Evolutionary conservation across 2,113 vertebrate species (phyloP).

Genomic region (Fulmarus glacialis): DNA sequence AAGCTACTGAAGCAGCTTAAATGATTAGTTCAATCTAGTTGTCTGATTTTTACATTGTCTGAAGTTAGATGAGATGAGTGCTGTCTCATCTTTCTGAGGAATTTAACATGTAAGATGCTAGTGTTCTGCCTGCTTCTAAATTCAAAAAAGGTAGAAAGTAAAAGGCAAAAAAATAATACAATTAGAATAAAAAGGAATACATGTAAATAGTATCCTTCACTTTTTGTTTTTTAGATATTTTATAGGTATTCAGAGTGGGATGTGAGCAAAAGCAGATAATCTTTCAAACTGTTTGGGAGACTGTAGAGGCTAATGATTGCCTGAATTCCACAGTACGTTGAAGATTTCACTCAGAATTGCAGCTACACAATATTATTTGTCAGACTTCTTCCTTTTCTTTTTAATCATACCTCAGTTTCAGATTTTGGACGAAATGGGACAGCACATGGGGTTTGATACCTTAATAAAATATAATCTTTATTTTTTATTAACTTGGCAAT

Average conservation of each 20-base stretch:
- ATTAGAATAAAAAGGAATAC: neutral
- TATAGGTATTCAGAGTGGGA: neutral
- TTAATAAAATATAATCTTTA: neutral
- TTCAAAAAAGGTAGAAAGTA: neutral
- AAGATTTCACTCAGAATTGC: neutral
- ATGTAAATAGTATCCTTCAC: neutral
- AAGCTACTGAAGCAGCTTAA: neutral
- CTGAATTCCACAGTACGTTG: neutral
- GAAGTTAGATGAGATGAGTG: neutral
- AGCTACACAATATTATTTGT: neutral
- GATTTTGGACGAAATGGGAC: neutral
- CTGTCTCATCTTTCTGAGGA: neutral
- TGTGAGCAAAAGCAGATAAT: neutral
- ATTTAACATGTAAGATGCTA: neutral
- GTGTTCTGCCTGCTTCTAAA: neutral
- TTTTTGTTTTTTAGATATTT: neutral
- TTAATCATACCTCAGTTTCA: neutral
- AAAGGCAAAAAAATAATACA: neutral
- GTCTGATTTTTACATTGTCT: conserved; percentile 39
- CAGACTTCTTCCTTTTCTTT: neutral
- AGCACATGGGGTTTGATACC: neutral
- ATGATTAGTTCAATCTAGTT: neutral
- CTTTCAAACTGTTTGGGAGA: neutral
- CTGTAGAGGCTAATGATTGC: neutral
- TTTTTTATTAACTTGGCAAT: neutral